A percentile compares a stretch with the other conserved stretches of the same genome.
These are phyloP conservation scores for Rhynchopsitta pachyrhyncha DNA, from an alignment of 2,113 vertebrate genomes.

Conservation along the genomic window DNA sequence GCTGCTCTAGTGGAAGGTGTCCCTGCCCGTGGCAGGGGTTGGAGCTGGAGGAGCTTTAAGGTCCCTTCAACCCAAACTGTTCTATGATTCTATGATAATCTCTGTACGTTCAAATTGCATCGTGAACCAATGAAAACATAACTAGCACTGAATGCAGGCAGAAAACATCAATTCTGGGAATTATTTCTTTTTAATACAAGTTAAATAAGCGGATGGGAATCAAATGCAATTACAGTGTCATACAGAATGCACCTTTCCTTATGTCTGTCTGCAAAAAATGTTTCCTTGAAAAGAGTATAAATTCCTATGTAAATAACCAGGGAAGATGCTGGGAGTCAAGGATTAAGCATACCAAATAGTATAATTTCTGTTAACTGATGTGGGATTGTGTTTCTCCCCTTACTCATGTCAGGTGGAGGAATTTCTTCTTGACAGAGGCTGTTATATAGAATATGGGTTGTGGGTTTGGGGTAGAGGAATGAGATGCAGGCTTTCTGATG, in stretches of 20 bases:
- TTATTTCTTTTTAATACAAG: neutral
- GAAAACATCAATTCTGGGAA: neutral
- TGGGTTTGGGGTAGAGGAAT: neutral
- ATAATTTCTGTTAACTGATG: neutral
- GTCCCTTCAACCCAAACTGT: neutral
- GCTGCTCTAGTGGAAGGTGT: neutral
- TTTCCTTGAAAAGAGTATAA: neutral
- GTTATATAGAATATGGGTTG: accelerated
- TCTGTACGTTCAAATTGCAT: neutral
- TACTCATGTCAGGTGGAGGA: neutral
- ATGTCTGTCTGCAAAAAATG: neutral
- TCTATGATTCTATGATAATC: neutral
- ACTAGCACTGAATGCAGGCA: neutral
- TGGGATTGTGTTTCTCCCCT: neutral
- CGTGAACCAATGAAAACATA: neutral
- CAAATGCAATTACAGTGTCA: neutral
- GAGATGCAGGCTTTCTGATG: neutral
- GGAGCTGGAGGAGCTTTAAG: accelerated
- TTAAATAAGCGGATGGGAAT: neutral
- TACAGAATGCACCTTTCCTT: neutral
- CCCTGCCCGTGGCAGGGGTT: neutral
- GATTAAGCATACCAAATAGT: neutral
- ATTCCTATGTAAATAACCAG: neutral
- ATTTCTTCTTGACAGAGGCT: neutral
- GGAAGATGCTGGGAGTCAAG: neutral